Conservation (phyloP, 1,140 invertebrate species). For the Pseudoatta argentina region DNA sequence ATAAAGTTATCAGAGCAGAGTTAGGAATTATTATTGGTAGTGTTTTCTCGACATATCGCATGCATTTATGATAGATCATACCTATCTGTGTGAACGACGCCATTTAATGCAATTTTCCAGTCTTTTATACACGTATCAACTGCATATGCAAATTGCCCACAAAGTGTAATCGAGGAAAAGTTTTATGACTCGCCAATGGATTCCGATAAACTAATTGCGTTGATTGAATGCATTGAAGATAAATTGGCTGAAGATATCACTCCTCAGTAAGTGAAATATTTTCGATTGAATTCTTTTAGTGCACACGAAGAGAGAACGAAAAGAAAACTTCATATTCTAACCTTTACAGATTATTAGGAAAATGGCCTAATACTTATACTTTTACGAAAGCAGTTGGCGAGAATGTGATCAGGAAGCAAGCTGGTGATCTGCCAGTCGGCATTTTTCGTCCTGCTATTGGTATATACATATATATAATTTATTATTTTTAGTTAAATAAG, state of each 20-base stretch:
- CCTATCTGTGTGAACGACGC: slow-evolving; percentile 34
- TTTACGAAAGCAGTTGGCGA: slow-evolving; percentile 92
- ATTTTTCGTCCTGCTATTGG: slow-evolving; percentile 94
- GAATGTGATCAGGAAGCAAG: slow-evolving; percentile 87
- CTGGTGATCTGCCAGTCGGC: slow-evolving; percentile 88
- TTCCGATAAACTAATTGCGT: slow-evolving; percentile 88
- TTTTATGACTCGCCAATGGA: slow-evolving; percentile 87
- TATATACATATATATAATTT: slow-evolving; percentile 70
- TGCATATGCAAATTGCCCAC: slow-evolving; percentile 88
- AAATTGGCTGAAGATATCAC: slow-evolving; percentile 89
- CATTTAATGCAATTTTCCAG: slow-evolving; percentile 77
- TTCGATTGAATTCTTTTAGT: not conserved
- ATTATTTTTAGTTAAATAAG: slow-evolving; percentile 1
- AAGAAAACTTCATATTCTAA: not conserved
- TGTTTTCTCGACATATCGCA: slow-evolving; percentile 86
- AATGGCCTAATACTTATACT: slow-evolving; percentile 91
- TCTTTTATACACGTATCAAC: slow-evolving; percentile 89
- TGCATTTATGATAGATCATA: slow-evolving; percentile 82
- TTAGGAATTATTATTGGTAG: not conserved
- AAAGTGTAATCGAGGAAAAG: slow-evolving; percentile 87
- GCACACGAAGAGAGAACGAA: too few relatives aligned
- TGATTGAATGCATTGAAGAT: slow-evolving; percentile 89
- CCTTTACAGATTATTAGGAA: slow-evolving; percentile 85
- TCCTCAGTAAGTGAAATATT: slow-evolving; percentile 85
- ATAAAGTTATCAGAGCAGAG: not conserved